These are phyloP conservation scores for Siniperca chuatsi DNA, from an alignment of 2,113 vertebrate species.

Conservation along the genomic window DNA sequence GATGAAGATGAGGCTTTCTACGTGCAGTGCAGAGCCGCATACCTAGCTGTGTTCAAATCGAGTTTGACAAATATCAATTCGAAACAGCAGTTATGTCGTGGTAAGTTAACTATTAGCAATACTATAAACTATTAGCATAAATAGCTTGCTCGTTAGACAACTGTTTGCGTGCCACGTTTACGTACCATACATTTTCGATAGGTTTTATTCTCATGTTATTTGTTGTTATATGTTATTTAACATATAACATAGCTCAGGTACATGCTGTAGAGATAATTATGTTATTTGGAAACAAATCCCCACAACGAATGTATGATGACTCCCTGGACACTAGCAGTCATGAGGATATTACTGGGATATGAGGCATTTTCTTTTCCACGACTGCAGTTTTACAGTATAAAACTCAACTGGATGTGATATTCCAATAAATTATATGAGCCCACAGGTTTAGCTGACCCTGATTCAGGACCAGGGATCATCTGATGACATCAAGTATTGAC, in stretches of 20 bases:
- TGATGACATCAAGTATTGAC: neutral
- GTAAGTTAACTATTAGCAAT: slow-evolving; percentile 78
- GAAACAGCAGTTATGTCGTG: slow-evolving; percentile 90
- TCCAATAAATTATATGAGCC: neutral
- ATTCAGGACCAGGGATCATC: neutral
- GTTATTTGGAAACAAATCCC: neutral
- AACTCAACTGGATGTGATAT: neutral
- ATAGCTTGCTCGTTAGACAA: neutral
- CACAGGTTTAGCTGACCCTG: neutral
- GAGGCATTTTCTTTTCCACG: neutral
- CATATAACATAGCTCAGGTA: neutral
- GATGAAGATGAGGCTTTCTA: slow-evolving; percentile 92
- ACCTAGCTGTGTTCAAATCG: slow-evolving; percentile 90
- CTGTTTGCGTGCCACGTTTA: neutral
- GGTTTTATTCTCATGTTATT: neutral
- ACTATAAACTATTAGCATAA: neutral
- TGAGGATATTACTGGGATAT: neutral
- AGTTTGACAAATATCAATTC: slow-evolving; percentile 92
- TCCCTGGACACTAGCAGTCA: neutral
- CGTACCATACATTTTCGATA: neutral
- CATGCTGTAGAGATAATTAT: neutral
- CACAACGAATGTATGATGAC: neutral
- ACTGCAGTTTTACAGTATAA: neutral
- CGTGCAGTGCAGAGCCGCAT: slow-evolving; percentile 89
- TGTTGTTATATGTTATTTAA: no score